phyloP scores from a whole-genome alignment of 2,797 vertebrate genomes.

The Onychomys torridus region DNA sequence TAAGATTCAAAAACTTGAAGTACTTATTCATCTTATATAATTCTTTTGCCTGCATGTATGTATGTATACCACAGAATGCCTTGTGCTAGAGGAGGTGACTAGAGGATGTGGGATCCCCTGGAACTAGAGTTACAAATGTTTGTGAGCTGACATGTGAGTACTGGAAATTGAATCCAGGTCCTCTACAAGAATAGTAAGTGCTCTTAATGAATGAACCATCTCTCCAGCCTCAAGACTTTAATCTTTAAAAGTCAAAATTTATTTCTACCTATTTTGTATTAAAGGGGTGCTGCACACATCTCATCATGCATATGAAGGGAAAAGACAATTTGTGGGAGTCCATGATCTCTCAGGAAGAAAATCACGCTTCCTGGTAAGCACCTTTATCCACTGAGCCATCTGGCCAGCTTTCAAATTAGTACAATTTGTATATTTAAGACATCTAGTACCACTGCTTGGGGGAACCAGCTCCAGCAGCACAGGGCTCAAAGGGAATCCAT shows the following conservation, averaged over 20 bases:
- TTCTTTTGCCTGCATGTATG: not conserved
- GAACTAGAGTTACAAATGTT: not conserved
- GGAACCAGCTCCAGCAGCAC: too few species aligned
- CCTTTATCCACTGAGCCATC: not conserved
- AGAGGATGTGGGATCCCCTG: not conserved
- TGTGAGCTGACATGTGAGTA: not conserved
- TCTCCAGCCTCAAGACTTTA: not conserved
- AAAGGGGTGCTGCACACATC: not conserved
- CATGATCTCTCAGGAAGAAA: too few species aligned
- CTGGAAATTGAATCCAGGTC: not conserved
- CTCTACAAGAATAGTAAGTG: not conserved
- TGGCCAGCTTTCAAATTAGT: not conserved
- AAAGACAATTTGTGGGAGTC: not conserved
- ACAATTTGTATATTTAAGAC: constrained; percentile 26
- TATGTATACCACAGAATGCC: not conserved
- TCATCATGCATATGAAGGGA: not conserved
- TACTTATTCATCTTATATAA: not conserved
- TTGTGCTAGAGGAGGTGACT: not conserved
- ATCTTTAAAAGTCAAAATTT: not conserved
- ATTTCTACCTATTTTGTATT: not conserved
- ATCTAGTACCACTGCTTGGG: not conserved
- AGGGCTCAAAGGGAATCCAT: too few species aligned
- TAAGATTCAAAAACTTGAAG: not conserved
- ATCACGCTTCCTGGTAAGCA: not conserved
- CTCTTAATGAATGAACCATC: not conserved